These are phyloP conservation scores for Apeltes quadracus DNA, from an alignment of 2,113 vertebrate genomes.

Conservation along the genomic window DNA sequence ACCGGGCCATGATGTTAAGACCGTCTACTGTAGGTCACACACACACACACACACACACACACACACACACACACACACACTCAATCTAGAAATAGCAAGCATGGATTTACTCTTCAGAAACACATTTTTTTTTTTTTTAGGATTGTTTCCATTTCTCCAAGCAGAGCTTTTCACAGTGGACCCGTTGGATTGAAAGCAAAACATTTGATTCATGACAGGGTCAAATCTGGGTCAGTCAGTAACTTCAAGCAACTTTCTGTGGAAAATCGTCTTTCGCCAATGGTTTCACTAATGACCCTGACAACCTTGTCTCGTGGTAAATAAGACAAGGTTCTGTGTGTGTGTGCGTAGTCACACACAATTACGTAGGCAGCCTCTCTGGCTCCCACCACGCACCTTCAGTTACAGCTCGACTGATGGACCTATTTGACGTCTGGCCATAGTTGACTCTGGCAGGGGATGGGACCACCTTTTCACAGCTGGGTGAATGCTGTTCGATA, in stretches of 20 bases:
- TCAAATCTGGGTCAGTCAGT: not conserved
- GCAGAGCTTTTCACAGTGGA: not conserved
- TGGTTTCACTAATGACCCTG: slow-evolving; percentile 39
- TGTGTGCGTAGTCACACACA: slow-evolving; percentile 26
- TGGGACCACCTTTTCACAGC: slow-evolving; percentile 62
- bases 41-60: not conserved
- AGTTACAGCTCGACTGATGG: slow-evolving; percentile 69
- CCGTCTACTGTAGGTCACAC: not conserved
- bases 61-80: not conserved
- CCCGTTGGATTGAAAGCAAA: not conserved
- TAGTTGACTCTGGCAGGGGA: slow-evolving; percentile 54
- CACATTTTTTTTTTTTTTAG: not conserved
- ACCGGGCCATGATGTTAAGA: not conserved
- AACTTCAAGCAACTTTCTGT: slow-evolving; percentile 7
- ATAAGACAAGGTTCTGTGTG: slow-evolving; percentile 32
- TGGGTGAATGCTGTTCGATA: slow-evolving; percentile 70
- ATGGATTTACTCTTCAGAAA: not conserved
- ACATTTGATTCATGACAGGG: not conserved
- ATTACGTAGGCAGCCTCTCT: slow-evolving; percentile 49
- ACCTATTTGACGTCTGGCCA: slow-evolving; percentile 64
- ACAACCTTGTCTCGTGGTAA: slow-evolving; percentile 33
- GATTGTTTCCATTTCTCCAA: not conserved
- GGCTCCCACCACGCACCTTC: slow-evolving; percentile 55
- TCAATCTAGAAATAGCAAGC: not conserved
- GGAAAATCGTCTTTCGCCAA: not conserved